Evolutionary conservation across 2,888 invertebrate genomes (phyloP).

Genomic region (Dryobota labecula): DNA sequence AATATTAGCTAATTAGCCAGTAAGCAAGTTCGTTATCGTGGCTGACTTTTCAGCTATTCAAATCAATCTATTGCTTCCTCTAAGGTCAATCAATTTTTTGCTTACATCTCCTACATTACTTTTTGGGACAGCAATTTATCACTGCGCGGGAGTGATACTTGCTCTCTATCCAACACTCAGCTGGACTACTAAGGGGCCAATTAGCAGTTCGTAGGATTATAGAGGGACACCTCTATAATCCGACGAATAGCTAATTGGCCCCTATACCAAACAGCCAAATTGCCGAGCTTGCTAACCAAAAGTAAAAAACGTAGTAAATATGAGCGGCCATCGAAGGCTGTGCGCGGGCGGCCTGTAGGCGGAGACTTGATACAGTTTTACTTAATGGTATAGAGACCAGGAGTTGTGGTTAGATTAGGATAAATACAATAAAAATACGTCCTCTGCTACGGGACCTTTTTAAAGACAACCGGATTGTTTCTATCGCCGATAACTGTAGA

Average conservation of each 20-base stretch:
- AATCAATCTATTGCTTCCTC: too few species aligned
- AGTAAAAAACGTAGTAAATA: slow-evolving; percentile 56
- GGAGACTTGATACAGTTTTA: slow-evolving; percentile 64
- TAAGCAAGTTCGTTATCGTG: not conserved
- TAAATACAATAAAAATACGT: not conserved
- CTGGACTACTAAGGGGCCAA: too few species aligned
- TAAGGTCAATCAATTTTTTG: too few species aligned
- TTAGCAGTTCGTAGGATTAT: too few species aligned
- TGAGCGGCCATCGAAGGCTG: slow-evolving; percentile 60
- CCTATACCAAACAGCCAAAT: slow-evolving; percentile 33
- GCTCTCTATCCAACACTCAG: not conserved
- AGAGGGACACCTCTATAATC: not conserved
- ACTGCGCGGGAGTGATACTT: not conserved
- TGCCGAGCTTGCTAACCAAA: slow-evolving; percentile 3
- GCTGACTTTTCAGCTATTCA: not conserved
- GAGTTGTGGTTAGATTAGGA: slow-evolving; percentile 20
- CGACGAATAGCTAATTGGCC: slow-evolving; percentile 23
- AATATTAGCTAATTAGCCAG: not conserved
- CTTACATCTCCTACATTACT: too few species aligned
- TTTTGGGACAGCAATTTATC: too few species aligned
- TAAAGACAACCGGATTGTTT: too few species aligned
- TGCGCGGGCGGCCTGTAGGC: slow-evolving; percentile 56
- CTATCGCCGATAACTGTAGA: too few species aligned
- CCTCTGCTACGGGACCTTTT: too few species aligned
- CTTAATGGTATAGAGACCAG: slow-evolving; percentile 37